Base-by-base conservation (phyloP, 2,797 vertebrate species). In the Chlorospingus flavigularis region DNA sequence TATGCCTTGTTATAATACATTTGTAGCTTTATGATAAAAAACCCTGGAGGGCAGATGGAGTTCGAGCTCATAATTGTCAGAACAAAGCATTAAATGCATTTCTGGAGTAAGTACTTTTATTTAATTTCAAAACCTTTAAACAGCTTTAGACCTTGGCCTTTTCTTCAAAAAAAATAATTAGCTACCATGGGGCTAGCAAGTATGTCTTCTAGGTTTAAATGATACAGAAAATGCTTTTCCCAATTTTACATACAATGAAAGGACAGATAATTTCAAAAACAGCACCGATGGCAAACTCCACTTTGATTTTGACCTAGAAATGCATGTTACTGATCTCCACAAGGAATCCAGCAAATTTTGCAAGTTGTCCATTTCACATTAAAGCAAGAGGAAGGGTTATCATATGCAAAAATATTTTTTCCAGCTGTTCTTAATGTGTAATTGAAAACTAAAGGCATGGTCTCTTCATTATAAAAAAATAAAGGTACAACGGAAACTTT, bases 1-100 rank as follows among this genome's bases (percentile, higher is more conserved):
- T 99, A 98, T 98, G 98, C 98, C 98, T 98, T 98, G 97, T 98
- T 98, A 98, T 98, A 98, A 98, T 99, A 99, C 98, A 99, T 98
- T 98, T 98, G 98, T 98, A 97, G 98, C 97, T 98, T 97, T 97
- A 97, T 66, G 98, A 98, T 98, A 97, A 99, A 98, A 98, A 98
- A 98, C 98, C 98, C 97, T 98, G 97, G 97, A 98, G 97, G 98
- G 97, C 90, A 97, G 94, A 98, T 96, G 97, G 98, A 98, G 98
- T 98, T 98, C 95, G 97, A 98, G 88, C 84, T 98, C 98, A 98
- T 98, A 98, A 98, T 47, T 96, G 97, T 98, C 98, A 98, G 98
- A 96, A 98, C 95, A 98, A 98, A 98, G 97, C 98, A 98, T 98
- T 98, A 98, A 97, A 97, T 97, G 97, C 92, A 97, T 97, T 98